Evolutionary conservation across 2,797 vertebrate species (phyloP).

Genomic region (Emydoidea blandingii): DNA sequence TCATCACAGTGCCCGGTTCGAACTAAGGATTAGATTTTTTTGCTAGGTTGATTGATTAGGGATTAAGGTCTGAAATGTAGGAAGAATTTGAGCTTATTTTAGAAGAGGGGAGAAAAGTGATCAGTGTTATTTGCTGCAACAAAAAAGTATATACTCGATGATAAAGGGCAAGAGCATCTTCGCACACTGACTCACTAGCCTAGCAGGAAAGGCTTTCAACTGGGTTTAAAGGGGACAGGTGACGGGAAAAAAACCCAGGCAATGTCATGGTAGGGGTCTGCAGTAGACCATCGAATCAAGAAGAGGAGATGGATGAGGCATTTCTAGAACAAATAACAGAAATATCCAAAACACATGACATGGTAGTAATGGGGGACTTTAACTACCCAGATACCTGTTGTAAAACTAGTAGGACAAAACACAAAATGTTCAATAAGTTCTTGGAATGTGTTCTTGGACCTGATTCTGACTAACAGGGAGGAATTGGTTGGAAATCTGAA

Average conservation of each 20-base stretch:
- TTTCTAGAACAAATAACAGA: no score
- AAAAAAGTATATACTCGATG: neutral
- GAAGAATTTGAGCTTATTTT: neutral
- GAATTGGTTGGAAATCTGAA: no score
- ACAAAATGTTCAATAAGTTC: no score
- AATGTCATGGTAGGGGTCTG: neutral
- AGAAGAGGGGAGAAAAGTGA: neutral
- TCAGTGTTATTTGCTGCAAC: neutral
- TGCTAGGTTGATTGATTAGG: neutral
- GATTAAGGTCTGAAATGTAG: neutral
- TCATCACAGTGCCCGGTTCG: no score
- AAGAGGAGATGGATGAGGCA: no score
- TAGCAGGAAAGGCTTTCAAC: neutral
- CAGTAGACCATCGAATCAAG: neutral
- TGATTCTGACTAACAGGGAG: no score
- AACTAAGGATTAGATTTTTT: neutral
- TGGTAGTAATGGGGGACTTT: no score
- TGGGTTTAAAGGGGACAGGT: neutral
- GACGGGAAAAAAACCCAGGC: neutral
- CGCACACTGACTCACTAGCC: neutral
- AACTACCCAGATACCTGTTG: no score
- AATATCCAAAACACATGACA: no score
- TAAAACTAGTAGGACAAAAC: no score
- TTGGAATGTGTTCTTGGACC: no score
- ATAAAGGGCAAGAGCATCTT: neutral